Base-by-base conservation (phyloP, 2,797 vertebrate species). In the Smutsia temminckii region DNA sequence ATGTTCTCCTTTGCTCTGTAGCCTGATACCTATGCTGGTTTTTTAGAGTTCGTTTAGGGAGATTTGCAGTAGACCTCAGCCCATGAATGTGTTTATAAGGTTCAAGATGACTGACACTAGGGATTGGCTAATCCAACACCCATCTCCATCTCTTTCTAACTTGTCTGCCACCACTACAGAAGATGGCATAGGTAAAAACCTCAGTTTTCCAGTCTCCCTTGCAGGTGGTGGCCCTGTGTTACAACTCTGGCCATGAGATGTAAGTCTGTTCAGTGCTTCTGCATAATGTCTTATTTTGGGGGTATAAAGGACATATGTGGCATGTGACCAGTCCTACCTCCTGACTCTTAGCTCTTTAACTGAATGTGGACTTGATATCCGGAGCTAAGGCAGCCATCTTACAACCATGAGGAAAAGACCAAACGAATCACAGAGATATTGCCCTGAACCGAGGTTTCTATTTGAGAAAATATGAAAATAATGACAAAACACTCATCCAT, bases 391-490 rank as follows among this genome's bases (percentile, higher is more conserved):
- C 18, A 64, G 40, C 37, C 66, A 53, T 77, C 25, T 85, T 85
- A 87, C 2, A 88, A 20, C 16, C 46, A 51, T 3, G 46, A 72
- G 23, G 53, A 87, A 85, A 74, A 85, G 21, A 81, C 23, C 42
- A 84, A 86, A 34, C 74, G 74, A 84, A 59, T 94, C 57, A 64
- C 46, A 90, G 46, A 59, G 57, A 68, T 37, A 20, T 7, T 85
- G 42, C 29, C 71, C 53, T 81, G 13, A 57, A 61, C 13, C 13
- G 66, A 80, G 13, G 4, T 46, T 80, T 95, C 55, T 88, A 5
- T 68, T 80, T 46, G 40, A 75, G 40, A 93, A 94, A 92, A 77
- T 53, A 59, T 25, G 27, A 93, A 85, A 80, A 69, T 20, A 66
- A 46, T 21, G 78, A 81, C 20, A n/a, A 89, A 91, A 77, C 55